Conservation (phyloP, 2,113 vertebrate species). For the Lates calcarifer region DNA sequence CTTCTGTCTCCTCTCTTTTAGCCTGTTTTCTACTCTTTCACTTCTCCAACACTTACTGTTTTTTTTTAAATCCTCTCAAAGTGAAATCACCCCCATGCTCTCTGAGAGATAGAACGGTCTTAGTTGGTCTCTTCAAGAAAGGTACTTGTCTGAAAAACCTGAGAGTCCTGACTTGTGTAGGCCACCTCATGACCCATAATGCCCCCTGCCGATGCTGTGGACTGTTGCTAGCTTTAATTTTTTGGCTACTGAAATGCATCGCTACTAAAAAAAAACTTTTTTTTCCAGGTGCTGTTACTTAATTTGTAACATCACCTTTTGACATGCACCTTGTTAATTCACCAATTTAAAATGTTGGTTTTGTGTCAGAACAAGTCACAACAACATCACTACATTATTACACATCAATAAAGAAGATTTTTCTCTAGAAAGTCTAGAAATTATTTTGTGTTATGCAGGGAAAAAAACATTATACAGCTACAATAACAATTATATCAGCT, state of each 20-base stretch:
- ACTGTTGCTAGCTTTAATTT: too few species aligned
- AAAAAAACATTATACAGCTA: too few species aligned
- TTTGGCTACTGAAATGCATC: not conserved
- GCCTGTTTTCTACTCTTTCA: not conserved
- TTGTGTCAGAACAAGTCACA: too few species aligned
- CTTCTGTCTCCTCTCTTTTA: slow-evolving; percentile 8
- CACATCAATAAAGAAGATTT: too few species aligned
- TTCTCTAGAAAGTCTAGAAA: too few species aligned
- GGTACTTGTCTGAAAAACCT: slow-evolving; percentile 26
- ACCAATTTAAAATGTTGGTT: not conserved
- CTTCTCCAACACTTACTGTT: not conserved
- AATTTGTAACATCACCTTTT: not conserved
- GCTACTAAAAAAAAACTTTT: not conserved
- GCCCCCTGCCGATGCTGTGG: too few species aligned
- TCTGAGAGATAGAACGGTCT: not conserved
- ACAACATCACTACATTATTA: too few species aligned
- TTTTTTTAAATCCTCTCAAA: slow-evolving; percentile 26
- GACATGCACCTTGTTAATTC: not conserved
- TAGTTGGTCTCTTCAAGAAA: slow-evolving; percentile 5
- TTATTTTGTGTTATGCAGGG: too few species aligned
- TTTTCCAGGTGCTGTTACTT: not conserved
- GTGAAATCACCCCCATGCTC: slow-evolving; percentile 33
- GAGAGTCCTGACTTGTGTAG: not conserved
- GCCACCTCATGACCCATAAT: too few species aligned
- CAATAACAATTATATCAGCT: not conserved